A percentile compares a stretch with the other conserved stretches of the same genome.
Conservation (phyloP, 2,888 invertebrate species). For the Netelia fuscicornis region DNA sequence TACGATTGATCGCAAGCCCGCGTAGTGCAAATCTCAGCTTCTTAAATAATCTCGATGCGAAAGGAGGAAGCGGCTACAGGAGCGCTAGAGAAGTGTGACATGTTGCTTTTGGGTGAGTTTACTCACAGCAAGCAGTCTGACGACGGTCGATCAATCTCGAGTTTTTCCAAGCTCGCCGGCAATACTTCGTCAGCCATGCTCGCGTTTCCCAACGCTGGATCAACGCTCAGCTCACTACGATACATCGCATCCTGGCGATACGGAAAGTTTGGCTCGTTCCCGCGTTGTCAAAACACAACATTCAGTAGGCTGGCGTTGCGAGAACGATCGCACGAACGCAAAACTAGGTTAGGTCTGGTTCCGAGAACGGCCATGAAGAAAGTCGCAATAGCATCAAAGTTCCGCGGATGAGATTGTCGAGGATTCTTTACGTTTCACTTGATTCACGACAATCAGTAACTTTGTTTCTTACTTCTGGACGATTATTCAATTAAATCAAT, state of each 20-base stretch:
- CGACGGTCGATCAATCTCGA: slow-evolving; percentile 78
- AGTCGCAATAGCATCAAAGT: slow-evolving; percentile 59
- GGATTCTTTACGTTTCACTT: slow-evolving; percentile 24
- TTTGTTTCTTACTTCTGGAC: neutral
- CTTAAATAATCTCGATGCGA: neutral
- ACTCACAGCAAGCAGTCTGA: slow-evolving; percentile 77
- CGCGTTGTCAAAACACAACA: slow-evolving; percentile 18
- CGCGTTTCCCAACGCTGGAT: slow-evolving; percentile 43
- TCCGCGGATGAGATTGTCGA: neutral
- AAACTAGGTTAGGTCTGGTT: slow-evolving; percentile 73
- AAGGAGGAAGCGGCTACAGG: neutral
- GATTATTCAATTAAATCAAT: neutral
- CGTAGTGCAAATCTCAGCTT: too few relatives aligned
- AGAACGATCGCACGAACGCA: slow-evolving; percentile 25
- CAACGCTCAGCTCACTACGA: slow-evolving; percentile 47
- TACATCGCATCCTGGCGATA: slow-evolving; percentile 46
- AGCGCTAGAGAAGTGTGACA: neutral
- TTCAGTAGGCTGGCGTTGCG: slow-evolving; percentile 1
- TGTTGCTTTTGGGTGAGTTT: neutral
- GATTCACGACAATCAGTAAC: neutral
- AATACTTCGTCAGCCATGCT: slow-evolving; percentile 80
- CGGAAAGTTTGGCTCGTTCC: neutral
- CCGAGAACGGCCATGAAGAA: slow-evolving; percentile 53
- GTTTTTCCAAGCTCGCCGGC: slow-evolving; percentile 81
- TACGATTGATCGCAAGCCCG: too few relatives aligned